Evolutionary conservation across 30 jellyfish, hydroid and myxozoan genomes (phyloP).

Genomic region (Chironex yamaguchii): DNA sequence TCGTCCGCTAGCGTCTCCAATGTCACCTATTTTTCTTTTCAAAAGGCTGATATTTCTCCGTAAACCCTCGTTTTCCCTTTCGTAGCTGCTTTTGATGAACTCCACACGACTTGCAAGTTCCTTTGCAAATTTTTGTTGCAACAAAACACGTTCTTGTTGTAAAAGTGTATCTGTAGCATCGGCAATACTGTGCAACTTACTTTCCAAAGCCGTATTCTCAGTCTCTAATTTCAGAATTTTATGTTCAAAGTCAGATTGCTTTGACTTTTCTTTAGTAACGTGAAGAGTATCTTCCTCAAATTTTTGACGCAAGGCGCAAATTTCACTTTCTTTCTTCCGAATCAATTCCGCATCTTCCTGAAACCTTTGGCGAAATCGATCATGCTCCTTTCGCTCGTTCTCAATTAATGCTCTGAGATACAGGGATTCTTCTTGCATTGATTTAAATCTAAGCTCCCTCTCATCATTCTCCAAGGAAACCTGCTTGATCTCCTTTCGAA

Average conservation of each 20-base stretch:
- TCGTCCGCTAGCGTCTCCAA: slow-evolving; percentile 8
- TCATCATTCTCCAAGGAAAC: slow-evolving; percentile 29
- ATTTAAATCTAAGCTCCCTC: slow-evolving; percentile 13
- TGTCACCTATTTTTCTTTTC: slow-evolving; percentile 45
- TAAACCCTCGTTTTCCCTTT: slow-evolving; percentile 82
- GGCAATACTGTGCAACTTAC: slow-evolving; percentile 41
- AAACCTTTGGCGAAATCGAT: slow-evolving; percentile 76
- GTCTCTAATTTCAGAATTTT: slow-evolving; percentile 58
- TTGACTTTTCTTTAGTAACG: slow-evolving; percentile 15
- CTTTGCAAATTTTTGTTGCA: slow-evolving; percentile 78
- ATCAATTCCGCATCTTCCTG: slow-evolving; percentile 87
- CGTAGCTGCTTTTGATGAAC: slow-evolving; percentile 73
- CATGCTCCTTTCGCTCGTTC: slow-evolving; percentile 81
- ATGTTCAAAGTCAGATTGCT: slow-evolving; percentile 49
- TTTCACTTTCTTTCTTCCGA: slow-evolving; percentile 88
- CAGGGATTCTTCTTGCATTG: slow-evolving; percentile 52
- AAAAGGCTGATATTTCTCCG: slow-evolving; percentile 53
- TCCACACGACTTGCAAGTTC: slow-evolving; percentile 89
- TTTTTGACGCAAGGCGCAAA: slow-evolving; percentile 34
- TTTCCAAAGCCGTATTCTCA: slow-evolving; percentile 61
- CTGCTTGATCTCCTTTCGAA: slow-evolving; percentile 58
- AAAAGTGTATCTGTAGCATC: slow-evolving; percentile 4
- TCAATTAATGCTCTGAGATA: slow-evolving; percentile 62
- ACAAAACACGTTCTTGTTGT: slow-evolving; percentile 62
- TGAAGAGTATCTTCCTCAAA: slow-evolving; percentile 44